These are phyloP conservation scores for Ectemnius cavifrons DNA, from an alignment of 2,888 invertebrate genomes.

Conservation along the genomic window DNA sequence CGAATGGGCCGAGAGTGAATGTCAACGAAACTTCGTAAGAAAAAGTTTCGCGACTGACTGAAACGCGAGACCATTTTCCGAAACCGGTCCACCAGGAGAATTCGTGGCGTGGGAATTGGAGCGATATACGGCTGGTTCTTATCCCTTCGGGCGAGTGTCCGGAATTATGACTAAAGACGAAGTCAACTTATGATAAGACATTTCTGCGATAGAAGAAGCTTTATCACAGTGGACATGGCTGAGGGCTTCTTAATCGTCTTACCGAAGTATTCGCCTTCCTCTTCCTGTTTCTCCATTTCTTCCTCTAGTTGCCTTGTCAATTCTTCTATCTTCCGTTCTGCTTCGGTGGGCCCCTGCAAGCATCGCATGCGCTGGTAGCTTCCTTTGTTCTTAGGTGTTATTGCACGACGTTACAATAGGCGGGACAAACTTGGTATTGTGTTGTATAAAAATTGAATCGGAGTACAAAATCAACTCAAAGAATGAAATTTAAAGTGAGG, in stretches of 20 bases:
- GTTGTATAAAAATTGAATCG: too few relatives aligned
- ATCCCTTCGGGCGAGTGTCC: constrained; percentile 33
- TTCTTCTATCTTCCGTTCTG: constrained; percentile 95
- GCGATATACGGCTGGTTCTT: constrained; percentile 42
- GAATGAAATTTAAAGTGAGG: too few relatives aligned
- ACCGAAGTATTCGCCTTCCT: constrained; percentile 98
- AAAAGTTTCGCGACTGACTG: constrained; percentile 53
- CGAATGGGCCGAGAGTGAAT: constrained; percentile 55
- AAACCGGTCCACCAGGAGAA: constrained; percentile 54
- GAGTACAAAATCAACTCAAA: too few relatives aligned
- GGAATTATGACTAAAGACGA: constrained; percentile 35
- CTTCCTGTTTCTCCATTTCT: constrained; percentile 96
- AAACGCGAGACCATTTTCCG: constrained; percentile 57
- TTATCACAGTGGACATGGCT: neutral
- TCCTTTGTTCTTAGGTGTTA: too few relatives aligned
- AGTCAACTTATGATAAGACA: neutral
- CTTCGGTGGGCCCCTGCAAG: constrained; percentile 89
- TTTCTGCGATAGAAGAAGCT: constrained; percentile 3
- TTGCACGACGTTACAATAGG: too few relatives aligned
- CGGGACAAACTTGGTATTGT: too few relatives aligned
- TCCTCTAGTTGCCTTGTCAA: constrained; percentile 94
- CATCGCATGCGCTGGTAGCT: constrained; percentile 30
- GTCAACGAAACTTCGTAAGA: constrained; percentile 58
- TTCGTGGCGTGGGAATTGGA: constrained; percentile 58
- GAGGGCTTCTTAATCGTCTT: constrained; percentile 66